A percentile compares a stretch with the other conserved stretches of the same genome.
phyloP scores from a whole-genome alignment of 2,888 invertebrate species.

The Pemphredon lugubris region DNA sequence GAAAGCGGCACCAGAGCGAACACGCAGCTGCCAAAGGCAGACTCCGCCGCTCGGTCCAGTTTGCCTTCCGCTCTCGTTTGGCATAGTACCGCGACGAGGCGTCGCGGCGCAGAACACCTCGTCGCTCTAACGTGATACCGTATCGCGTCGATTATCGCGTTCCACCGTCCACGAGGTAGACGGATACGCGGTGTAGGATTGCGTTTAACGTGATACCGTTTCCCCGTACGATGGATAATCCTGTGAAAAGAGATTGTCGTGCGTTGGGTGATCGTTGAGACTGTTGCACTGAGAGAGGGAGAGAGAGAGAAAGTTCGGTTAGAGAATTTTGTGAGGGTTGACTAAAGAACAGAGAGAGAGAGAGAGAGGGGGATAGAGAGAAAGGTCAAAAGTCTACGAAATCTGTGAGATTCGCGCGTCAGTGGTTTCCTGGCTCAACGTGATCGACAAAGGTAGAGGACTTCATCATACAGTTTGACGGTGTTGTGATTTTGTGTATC shows the following conservation, averaged over 20 bases:
- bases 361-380: neutral
- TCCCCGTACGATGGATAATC: conserved; percentile 29
- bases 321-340: neutral
- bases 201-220: neutral
- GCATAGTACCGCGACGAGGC: conserved; percentile 46
- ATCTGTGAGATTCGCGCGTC: conserved; percentile 6
- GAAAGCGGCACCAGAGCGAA: conserved; percentile 60
- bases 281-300: neutral
- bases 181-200: conserved; percentile 9
- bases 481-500: conserved; percentile 9
- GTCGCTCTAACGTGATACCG: conserved; percentile 28
- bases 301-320: neutral
- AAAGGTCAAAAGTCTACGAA: neutral
- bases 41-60: conserved; percentile 68
- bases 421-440: conserved; percentile 11
- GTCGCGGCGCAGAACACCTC: conserved; percentile 35
- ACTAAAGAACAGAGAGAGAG: neutral
- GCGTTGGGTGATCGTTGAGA: conserved; percentile 10
- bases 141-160: conserved; percentile 23
- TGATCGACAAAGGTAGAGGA: conserved; percentile 27
- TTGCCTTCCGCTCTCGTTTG: conserved; percentile 62
- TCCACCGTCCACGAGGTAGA: neutral
- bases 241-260: conserved; percentile 15
- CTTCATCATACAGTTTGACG: neutral
- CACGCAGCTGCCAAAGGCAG: conserved; percentile 64